Evolutionary conservation across 2,888 invertebrate species (phyloP), one percentile per base, ranked within the genome.

Genomic region (Peribatodes rhomboidaria): DNA sequence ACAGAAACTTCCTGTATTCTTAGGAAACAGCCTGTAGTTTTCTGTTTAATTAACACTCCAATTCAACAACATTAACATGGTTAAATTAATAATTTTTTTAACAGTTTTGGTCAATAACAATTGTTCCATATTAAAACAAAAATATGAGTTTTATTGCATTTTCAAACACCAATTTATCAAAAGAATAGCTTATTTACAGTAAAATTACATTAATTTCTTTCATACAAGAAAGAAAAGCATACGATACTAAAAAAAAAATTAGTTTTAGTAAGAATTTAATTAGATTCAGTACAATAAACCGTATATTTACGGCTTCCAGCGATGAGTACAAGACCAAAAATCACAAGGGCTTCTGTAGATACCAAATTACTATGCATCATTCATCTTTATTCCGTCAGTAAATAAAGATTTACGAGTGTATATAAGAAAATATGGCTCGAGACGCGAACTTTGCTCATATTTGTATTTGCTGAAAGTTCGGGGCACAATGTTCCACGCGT

Each of bases 331-430:
- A 16, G 44, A 42, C 55, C 55, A 55, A n/a, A 44, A 44, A 55
- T 55, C 55, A 44, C 44, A 55, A 55, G 55, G 18, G 33, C 33
- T 33, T 44, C 33, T 31, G 22, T 46, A 39, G 52, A 49, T 56
- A 42, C 16, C 39, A 42, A 47, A 41, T 58, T 47, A 64, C 41
- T 57, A 64, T 35, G 52, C 47, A 64, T 42, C 52, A 59, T 64
- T 59, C 55, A 59, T 59, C 59, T 59, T 64, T 64, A 50, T 65
- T 60, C 55, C 27, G 14, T 56, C 46, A 55, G 55, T 52, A 56
- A 65, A 60, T 64, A 55, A 50, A 65, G 55, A 65, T 65, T 65
- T 60, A 60, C 55, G 65, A 60, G 60, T 16, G 46, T 53, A 52
- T 41, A 44, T 60, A 50, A 55, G 65, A 60, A 65, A 56, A 56